Base-by-base conservation (phyloP, 2,797 vertebrate species). In the Parauchenoglanis ngamensis region DNA sequence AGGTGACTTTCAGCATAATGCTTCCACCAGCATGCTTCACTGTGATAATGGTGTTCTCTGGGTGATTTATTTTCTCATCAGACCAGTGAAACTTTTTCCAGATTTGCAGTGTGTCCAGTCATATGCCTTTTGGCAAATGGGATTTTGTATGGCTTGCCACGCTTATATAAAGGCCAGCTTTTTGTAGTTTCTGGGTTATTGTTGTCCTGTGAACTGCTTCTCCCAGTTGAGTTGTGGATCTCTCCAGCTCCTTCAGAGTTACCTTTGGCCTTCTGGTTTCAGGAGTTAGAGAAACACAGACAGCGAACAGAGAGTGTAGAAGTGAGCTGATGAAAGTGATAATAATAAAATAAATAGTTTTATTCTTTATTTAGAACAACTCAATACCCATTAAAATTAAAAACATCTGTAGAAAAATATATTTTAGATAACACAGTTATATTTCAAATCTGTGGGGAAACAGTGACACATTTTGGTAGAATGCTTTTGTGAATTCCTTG, bases 1-100 rank as follows among this genome's bases (percentile, higher is more conserved):
- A 2, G 2, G 7, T 54, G 12, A 79, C 19, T 13, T 54, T 57
- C 19, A 57, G 52, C 52, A 31, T 21, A 17, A 78, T 57, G 76
- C 28, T 56, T 8, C 56, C 77, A 61, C 56, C 57, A 59, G n/a
- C n/a, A 52, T 83, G 61, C n/a, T 83, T 81, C 57, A 81, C 52
- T 78, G 15, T 35, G 6, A 56, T 56, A 49, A 31, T 31, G n/a
- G 23, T 15, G 44, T 52, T 77, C 75, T 77, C 15, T 19, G 49
- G 17, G 19, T 56, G 28, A 35, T 72, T 72, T 17, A 5, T 44
- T 25, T 44, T 56, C 10, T 21, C 76, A 78, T 31, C 52, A 77
- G n/a, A 56, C n/a, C 75, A 77, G n/a, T 56, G n/a, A 56, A 77
- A 31, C 15, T 8, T 77, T 75, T 46, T 52, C 73, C 2, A 52